phyloP scores from a whole-genome alignment of 2,888 invertebrate species.

The Elmis aenea region DNA sequence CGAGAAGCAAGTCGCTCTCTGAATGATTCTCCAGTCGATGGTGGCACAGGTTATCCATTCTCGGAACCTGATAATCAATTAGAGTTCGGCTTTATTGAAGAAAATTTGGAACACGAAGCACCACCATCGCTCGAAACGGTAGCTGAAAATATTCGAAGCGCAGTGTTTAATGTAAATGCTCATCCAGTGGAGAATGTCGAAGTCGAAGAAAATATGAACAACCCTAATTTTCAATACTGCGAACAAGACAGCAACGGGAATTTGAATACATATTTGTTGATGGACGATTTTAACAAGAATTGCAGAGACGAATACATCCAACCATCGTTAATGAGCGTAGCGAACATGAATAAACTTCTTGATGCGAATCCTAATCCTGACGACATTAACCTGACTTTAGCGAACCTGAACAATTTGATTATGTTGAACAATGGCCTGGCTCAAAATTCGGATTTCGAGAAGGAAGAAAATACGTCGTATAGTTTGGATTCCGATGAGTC shows the following conservation, averaged over 20 bases:
- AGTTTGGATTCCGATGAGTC: too few species aligned
- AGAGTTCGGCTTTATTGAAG: conserved; percentile 10
- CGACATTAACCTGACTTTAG: neutral
- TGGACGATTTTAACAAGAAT: neutral
- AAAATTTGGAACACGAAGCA: conserved; percentile 10
- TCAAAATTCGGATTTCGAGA: too few species aligned
- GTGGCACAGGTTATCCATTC: conserved; percentile 14
- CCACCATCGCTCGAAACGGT: conserved; percentile 10
- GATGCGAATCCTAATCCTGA: neutral
- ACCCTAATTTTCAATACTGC: too few species aligned
- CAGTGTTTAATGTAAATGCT: too few species aligned
- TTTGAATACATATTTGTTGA: neutral
- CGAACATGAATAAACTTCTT: neutral
- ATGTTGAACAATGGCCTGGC: too few species aligned
- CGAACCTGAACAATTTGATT: neutral
- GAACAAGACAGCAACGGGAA: neutral
- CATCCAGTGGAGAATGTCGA: too few species aligned
- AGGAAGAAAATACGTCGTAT: too few species aligned
- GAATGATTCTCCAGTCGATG: conserved; percentile 18
- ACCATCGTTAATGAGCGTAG: neutral
- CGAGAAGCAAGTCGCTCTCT: conserved; percentile 12
- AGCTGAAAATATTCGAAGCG: too few species aligned
- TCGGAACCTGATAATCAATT: too few species aligned
- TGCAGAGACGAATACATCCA: neutral
- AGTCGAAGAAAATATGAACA: too few species aligned